Percentiles rank a stretch among this genome's conserved stretches.
Conservation (phyloP, 2,797 vertebrate species). For the Malurus leucopterus region DNA sequence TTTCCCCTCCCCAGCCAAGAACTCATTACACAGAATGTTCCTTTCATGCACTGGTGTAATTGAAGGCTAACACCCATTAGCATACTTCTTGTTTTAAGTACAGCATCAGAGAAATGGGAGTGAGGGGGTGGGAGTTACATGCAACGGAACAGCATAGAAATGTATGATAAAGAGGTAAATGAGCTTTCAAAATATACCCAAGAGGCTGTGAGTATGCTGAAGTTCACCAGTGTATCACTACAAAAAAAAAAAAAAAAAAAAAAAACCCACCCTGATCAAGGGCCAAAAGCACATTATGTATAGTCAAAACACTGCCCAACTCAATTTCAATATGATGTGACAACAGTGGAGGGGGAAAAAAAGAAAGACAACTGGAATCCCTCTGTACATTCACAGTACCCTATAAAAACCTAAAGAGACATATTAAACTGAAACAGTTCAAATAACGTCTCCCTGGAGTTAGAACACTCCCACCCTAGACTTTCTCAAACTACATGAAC, state of each 20-base stretch:
- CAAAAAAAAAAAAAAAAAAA: background rate
- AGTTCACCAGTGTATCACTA: background rate
- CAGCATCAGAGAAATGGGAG: background rate
- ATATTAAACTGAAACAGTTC: background rate
- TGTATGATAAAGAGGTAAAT: background rate
- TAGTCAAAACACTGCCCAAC: background rate
- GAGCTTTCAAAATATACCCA: conserved; percentile 16
- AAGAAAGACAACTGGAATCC: background rate
- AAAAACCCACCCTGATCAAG: background rate
- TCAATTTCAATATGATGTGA: background rate
- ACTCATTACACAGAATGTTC: background rate
- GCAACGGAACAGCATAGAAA: background rate
- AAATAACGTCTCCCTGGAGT: background rate
- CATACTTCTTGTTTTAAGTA: background rate
- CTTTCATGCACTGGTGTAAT: background rate
- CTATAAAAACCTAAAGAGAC: background rate
- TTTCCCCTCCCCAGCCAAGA: background rate
- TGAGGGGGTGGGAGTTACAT: background rate
- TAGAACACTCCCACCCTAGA: background rate
- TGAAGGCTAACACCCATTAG: background rate
- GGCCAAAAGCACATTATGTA: background rate
- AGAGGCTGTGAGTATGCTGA: background rate
- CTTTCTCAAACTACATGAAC: background rate
- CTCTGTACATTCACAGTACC: background rate
- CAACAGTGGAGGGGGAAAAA: background rate